A percentile compares a stretch with the other conserved stretches of the same genome.
phyloP scores from a whole-genome alignment of 2,113 vertebrate genomes.

The Micronisus gabar region DNA sequence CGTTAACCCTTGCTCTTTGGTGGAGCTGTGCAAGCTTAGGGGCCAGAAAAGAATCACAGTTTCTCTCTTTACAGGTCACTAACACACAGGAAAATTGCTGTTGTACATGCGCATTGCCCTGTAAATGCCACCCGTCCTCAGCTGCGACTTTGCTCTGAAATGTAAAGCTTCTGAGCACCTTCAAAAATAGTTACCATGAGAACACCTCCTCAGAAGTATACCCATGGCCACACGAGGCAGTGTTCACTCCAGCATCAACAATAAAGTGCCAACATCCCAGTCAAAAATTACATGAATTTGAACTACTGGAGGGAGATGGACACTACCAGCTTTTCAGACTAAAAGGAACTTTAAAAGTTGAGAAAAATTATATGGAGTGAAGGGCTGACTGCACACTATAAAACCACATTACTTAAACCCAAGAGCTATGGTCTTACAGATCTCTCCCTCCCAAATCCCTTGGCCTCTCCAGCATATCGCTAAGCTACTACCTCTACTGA shows the following conservation, averaged over 20 bases:
- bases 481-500: not conserved
- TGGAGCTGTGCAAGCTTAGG: not conserved
- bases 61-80: not conserved
- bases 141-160: not conserved
- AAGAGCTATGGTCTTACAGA: not conserved
- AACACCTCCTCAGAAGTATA: not conserved
- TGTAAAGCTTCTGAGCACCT: not conserved
- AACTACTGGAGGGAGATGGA: not conserved
- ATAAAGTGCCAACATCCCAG: not conserved
- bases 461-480: not conserved
- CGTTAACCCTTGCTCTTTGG: accelerated
- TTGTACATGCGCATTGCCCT: accelerated
- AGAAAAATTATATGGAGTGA: not conserved
- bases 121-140: not conserved
- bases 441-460: not conserved
- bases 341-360: not conserved
- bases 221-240: accelerated
- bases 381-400: not conserved
- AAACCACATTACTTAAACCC: not conserved
- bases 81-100: not conserved
- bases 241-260: not conserved
- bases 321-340: not conserved
- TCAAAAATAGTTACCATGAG: not conserved
- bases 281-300: not conserved
- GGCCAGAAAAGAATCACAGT: not conserved